Percentiles rank a stretch among this genome's conserved stretches.
These are phyloP conservation scores for Girardinichthys multiradiatus DNA, from an alignment of 2,113 vertebrate genomes.

Conservation along the genomic window DNA sequence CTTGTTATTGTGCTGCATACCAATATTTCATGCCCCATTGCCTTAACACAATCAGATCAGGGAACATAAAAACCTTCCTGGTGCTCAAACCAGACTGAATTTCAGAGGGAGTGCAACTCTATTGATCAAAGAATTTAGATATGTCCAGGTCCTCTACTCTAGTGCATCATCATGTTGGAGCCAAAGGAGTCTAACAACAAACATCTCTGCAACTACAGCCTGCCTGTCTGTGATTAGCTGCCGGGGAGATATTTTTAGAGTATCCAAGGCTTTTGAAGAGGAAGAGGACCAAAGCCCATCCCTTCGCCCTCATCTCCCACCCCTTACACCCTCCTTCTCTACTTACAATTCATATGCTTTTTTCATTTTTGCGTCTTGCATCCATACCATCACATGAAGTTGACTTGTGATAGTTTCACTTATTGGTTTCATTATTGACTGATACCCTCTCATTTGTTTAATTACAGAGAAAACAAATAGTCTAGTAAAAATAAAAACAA, in stretches of 20 bases:
- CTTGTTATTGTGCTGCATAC: constrained; percentile 33
- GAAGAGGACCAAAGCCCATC: constrained; percentile 47
- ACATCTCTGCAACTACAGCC: constrained; percentile 63
- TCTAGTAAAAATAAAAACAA: background rate
- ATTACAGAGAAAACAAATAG: background rate
- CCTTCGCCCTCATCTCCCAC: constrained; percentile 19
- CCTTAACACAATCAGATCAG: constrained; percentile 55
- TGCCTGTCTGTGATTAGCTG: constrained; percentile 70
- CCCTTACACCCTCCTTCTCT: constrained; percentile 26
- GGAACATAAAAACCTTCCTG: constrained; percentile 54
- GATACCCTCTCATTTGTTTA: background rate
- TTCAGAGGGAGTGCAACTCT: constrained; percentile 65
- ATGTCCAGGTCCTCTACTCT: constrained; percentile 61
- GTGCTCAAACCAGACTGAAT: constrained; percentile 59
- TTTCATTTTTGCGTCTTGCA: constrained; percentile 51
- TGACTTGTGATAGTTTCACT: constrained; percentile 44
- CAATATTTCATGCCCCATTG: constrained; percentile 29
- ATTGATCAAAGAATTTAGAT: constrained; percentile 75
- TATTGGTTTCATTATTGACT: constrained; percentile 12
- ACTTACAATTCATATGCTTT: constrained; percentile 59
- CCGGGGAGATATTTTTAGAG: constrained; percentile 77
- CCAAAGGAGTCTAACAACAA: constrained; percentile 74
- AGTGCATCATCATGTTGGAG: constrained; percentile 62
- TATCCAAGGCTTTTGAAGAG: constrained; percentile 69
- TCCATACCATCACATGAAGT: constrained; percentile 25